phyloP scores from a whole-genome alignment of 1,140 invertebrate species.

The Pararge aegeria region DNA sequence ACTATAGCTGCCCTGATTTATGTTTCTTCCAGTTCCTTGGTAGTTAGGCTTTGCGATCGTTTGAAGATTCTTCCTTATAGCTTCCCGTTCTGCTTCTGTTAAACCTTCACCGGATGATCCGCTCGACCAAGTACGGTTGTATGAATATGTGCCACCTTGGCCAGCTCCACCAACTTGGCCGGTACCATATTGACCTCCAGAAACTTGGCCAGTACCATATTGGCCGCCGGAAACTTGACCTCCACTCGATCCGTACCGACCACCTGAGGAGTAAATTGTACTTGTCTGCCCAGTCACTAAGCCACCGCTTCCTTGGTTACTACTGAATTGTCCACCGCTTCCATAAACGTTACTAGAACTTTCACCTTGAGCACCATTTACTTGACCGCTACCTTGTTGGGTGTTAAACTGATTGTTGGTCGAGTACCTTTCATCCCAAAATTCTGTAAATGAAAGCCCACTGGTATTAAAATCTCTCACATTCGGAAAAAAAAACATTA shows the following conservation, averaged over 20 bases:
- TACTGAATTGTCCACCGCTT: slow-evolving; percentile 22
- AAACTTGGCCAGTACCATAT: slow-evolving; percentile 31
- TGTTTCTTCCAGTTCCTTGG: slow-evolving; percentile 29
- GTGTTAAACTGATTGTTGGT: slow-evolving; percentile 28
- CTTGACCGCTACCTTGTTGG: slow-evolving; percentile 23
- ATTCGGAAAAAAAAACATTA: too few relatives aligned
- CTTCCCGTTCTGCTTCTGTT: slow-evolving; percentile 51
- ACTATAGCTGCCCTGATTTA: slow-evolving; percentile 15
- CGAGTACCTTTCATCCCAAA: slow-evolving; percentile 50
- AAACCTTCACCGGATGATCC: slow-evolving; percentile 41
- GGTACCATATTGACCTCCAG: slow-evolving; percentile 24
- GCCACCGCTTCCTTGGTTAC: slow-evolving; percentile 18
- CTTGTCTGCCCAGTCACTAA: slow-evolving; percentile 17
- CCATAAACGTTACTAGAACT: background rate
- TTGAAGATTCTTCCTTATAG: slow-evolving; percentile 45
- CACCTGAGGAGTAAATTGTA: slow-evolving; percentile 8
- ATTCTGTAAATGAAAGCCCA: slow-evolving; percentile 45
- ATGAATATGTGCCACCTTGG: slow-evolving; percentile 35
- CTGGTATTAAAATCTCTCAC: too few relatives aligned
- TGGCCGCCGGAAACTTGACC: slow-evolving; percentile 15
- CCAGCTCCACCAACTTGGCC: slow-evolving; percentile 18
- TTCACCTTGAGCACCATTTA: slow-evolving; percentile 22
- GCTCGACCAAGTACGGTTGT: slow-evolving; percentile 50
- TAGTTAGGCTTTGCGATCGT: slow-evolving; percentile 34
- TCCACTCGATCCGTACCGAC: slow-evolving; percentile 20